phyloP scores from a whole-genome alignment of 1,140 invertebrate genomes.

The Cephus cinctus region DNA sequence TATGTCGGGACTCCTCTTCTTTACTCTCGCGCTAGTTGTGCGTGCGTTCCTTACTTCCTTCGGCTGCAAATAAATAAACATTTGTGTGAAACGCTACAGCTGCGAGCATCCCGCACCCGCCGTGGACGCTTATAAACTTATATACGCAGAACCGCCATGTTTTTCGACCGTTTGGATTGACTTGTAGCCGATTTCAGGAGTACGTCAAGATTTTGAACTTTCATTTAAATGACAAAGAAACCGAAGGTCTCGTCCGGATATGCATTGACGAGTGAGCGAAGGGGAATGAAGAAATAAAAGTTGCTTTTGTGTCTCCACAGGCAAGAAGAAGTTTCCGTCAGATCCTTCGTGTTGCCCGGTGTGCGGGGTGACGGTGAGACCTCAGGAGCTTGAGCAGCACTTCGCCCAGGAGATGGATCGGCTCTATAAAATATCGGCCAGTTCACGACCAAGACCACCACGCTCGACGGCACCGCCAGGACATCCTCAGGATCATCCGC shows the following conservation, averaged over 20 bases:
- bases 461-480: slow-evolving; percentile 52
- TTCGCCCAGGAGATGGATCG: slow-evolving; percentile 75
- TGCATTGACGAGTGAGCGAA: not conserved
- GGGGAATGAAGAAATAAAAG: too few species aligned
- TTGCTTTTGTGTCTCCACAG: slow-evolving; percentile 23
- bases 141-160: too few species aligned
- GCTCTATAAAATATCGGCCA: slow-evolving; percentile 63
- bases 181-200: too few species aligned
- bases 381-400: slow-evolving; percentile 74
- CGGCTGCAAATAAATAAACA: slow-evolving; percentile 23
- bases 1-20: not conserved
- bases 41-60: not conserved
- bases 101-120: slow-evolving; percentile 6
- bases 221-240: too few species aligned
- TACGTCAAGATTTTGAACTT: too few species aligned
- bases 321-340: slow-evolving; percentile 56
- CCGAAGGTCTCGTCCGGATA: too few species aligned
- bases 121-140: too few species aligned
- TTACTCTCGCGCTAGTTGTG: not conserved
- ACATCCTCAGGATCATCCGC: slow-evolving; percentile 55
- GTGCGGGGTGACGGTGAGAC: slow-evolving; percentile 73
- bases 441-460: slow-evolving; percentile 43
- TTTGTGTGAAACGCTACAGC: slow-evolving; percentile 16
- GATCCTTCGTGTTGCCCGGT: slow-evolving; percentile 75
- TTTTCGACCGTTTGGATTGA: too few species aligned